Conservation (phyloP, 2,113 vertebrate genomes). For the Sinocyclocheilus rhinocerous region DNA sequence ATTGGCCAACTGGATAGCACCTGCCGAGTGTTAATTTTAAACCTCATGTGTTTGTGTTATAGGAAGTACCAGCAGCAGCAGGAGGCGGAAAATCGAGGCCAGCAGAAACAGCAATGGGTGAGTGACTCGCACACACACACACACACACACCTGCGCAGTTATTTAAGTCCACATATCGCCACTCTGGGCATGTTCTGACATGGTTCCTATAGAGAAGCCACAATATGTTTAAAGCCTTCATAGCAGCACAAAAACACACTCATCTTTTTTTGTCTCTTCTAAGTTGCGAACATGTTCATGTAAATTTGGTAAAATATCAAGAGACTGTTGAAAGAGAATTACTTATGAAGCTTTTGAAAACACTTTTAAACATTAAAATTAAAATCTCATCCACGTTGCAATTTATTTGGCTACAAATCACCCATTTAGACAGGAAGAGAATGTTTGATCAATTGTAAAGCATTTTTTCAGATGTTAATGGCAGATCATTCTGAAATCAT, state of each 20-base stretch:
- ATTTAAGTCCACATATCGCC: background rate
- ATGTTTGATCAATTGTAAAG: background rate
- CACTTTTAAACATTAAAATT: background rate
- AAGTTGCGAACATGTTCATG: background rate
- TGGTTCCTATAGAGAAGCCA: background rate
- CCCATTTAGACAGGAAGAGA: background rate
- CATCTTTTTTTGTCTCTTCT: background rate
- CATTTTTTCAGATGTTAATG: background rate
- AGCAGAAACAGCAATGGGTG: constrained; percentile 80
- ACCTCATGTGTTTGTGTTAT: constrained; percentile 49
- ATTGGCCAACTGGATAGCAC: background rate
- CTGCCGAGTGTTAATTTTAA: background rate
- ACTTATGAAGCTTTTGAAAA: background rate
- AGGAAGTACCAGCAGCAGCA: constrained; percentile 80
- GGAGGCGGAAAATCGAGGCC: constrained; percentile 72
- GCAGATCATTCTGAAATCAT: background rate
- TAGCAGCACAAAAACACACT: background rate
- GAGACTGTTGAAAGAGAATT: background rate
- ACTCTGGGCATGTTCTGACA: constrained; percentile 20
- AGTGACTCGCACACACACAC: constrained; percentile 48
- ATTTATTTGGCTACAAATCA: background rate
- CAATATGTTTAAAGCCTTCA: background rate
- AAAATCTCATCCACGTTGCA: background rate
- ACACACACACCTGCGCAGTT: background rate
- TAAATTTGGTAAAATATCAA: background rate